Base-by-base conservation (phyloP, 2,113 vertebrate genomes). In the Centrocercus urophasianus region DNA sequence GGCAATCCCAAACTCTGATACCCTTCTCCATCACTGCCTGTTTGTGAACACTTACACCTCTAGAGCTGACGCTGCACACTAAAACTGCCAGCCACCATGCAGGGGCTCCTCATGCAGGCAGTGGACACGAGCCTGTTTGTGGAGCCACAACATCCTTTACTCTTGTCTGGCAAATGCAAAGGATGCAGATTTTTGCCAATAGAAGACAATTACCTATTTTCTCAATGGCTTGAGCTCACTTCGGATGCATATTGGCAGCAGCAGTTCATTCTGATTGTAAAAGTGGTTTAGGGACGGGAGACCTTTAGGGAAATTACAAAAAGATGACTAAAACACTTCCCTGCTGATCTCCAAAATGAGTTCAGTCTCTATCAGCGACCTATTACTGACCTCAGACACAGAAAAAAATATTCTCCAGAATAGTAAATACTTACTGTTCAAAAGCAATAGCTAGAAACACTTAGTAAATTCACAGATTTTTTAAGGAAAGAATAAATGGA, bases 1-100 rank as follows among this genome's bases (percentile, higher is more conserved):
- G 13, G 4, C 11, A 94, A 36, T 11, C 3, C 3, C 14, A 10
- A 2, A 15, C 10, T 74, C 66, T 72, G n/a, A 81, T 90, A 81
- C 17, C 20, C 15, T 86, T 86, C 20, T 14, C 77, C 1, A 1
- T 65, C 27, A 7, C 19, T 76, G 6, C 6, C 7, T 0, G 0
- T 6, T n/a, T n/a, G 9, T 61, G 17, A 8, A 14, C 6, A 0
- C 40, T 54, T 14, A 5, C 16, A 19, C 2, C 18, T 27, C 20
- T 0, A 0, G 8, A 15, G n/a, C 21, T 78, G 34, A 17, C 25
- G 8, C 10, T 24, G 8, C 20, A 10, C 2, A 32, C 11, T 12
- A 47, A n/a, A 24, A 17, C 20, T 52, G 20, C n/a, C 12, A 32
- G 22, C 3, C 56, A 57, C 6, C 27, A 47, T 1, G 0, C 38